Percentiles rank a stretch among this genome's conserved stretches.
phyloP scores from a whole-genome alignment of 1,140 invertebrate genomes.

The Batillaria attramentaria region DNA sequence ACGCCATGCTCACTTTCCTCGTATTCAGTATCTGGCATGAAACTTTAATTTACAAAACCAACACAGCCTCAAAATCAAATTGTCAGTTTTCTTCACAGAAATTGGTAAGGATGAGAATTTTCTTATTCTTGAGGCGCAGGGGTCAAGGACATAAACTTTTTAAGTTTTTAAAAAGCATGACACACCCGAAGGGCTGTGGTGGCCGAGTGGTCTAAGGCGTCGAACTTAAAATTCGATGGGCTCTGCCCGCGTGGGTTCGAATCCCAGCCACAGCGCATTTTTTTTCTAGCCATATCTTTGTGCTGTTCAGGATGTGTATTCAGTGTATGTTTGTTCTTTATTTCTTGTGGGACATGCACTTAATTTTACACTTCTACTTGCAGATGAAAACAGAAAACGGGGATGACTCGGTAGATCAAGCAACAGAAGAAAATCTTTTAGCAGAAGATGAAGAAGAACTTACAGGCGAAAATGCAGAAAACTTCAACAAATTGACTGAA shows the following conservation, averaged over 20 bases:
- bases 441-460: conserved; percentile 49
- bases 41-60: too few species aligned
- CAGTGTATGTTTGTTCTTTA: neutral
- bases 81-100: too few species aligned
- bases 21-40: too few species aligned
- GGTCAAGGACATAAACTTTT: too few species aligned
- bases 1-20: too few species aligned
- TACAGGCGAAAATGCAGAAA: conserved; percentile 79
- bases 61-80: too few species aligned
- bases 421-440: conserved; percentile 48
- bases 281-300: neutral
- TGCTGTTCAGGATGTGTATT: neutral
- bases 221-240: neutral
- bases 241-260: too few species aligned
- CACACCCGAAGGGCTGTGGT: too few species aligned
- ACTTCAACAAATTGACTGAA: conserved; percentile 82
- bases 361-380: conserved; percentile 18
- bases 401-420: conserved; percentile 49
- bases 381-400: conserved; percentile 53
- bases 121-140: too few species aligned
- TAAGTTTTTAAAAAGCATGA: too few species aligned
- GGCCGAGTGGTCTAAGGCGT: neutral
- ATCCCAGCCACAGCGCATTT: neutral
- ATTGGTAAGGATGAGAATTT: too few species aligned
- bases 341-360: neutral